Evolutionary conservation across 2,888 invertebrate genomes (phyloP), one percentile per base, ranked within the genome.

Genomic region (Sminthurinus aureus): DNA sequence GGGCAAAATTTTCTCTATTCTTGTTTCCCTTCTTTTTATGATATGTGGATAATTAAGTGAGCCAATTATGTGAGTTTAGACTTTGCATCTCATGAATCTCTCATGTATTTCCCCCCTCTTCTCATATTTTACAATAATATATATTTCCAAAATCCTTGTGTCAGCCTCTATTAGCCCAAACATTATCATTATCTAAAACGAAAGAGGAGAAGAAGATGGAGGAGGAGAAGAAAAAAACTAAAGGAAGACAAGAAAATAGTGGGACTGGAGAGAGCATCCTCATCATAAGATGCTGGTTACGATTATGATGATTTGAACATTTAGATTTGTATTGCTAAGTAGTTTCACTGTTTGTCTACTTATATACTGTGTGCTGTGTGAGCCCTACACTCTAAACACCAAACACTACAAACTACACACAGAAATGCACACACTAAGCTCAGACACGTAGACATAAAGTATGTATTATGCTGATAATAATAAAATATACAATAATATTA

Each of bases 11-110:
- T 38, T 38, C 38, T 38, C 38, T 38, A 38, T 38, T 76, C 76
- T 76, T 24, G n/a, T 13, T 20, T 74, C 51, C 20, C 24, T 52
- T 18, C 73, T 81, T 51, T 73, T 81, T 73, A 81, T 74, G 73
- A 52, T 38, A 38, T 73, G 73, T 73, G 80, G 80, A 81, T 81
- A 81, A 81, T 81, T 81, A 81, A 81, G 69, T 81, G 80, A 81
- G 52, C 71, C 20, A 81, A 81, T 81, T 20, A 26, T 24, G 80
- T 73, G 80, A 73, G 73, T 73, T 81, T 81, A 81, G 73, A 81
- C 15, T 58, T 81, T 73, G 73, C 80, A 81, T 81, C 80, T 81
- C 80, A 81, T 81, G 74, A 81, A 81, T 79, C 26, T 78, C 24
- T n/a, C n/a, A 20, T 24, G 71, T 38, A 38, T 75, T 75, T 74